Evolutionary conservation across 2,113 vertebrate genomes (phyloP).

Genomic region (Oreochromis aureus): DNA sequence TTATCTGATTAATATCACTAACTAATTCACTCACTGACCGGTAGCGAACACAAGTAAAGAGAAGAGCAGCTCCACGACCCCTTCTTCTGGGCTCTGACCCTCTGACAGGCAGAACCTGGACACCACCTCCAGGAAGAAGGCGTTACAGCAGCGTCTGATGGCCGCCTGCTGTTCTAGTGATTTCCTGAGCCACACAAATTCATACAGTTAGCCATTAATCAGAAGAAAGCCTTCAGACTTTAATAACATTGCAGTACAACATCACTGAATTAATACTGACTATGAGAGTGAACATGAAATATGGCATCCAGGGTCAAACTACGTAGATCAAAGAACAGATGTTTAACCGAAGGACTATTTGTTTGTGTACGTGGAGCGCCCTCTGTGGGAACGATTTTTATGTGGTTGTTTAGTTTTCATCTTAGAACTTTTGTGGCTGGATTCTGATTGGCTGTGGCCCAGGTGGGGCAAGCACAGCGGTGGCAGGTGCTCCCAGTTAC

Average conservation of each 20-base stretch:
- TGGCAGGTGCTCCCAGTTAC: fast-evolving
- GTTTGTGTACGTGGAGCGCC: neutral
- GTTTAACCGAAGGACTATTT: neutral
- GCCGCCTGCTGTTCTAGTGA: constrained; percentile 39
- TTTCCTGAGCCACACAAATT: constrained; percentile 10
- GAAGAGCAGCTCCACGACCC: constrained; percentile 70
- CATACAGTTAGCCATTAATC: neutral
- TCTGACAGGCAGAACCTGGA: constrained; percentile 70
- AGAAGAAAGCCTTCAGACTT: neutral
- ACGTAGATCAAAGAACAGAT: neutral
- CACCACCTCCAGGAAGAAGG: constrained; percentile 77
- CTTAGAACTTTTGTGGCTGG: neutral
- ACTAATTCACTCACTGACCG: constrained; percentile 29
- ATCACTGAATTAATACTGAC: neutral
- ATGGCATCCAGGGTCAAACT: neutral
- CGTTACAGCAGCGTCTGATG: constrained; percentile 60
- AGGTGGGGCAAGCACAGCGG: neutral
- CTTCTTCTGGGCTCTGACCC: constrained; percentile 39
- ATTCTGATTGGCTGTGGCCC: neutral
- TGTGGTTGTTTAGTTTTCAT: neutral
- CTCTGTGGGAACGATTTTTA: neutral
- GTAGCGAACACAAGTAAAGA: constrained; percentile 65
- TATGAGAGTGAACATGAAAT: neutral
- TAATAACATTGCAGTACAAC: neutral
- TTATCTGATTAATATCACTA: neutral